Base-by-base conservation (phyloP, 1,140 invertebrate species). In the Drosophila bipectinata region DNA sequence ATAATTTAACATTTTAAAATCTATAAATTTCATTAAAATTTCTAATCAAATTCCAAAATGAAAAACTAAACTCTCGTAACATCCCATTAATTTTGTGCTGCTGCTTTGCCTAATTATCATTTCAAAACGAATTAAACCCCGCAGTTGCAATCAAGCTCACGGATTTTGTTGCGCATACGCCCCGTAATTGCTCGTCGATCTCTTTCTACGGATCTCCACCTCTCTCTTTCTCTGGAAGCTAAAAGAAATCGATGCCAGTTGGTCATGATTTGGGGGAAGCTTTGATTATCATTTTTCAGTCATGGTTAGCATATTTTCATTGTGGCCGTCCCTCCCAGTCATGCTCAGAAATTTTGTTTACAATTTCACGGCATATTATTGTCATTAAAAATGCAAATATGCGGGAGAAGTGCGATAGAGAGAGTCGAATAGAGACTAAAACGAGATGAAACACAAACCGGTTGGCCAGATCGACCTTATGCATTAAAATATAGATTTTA, bases 371-470 rank as follows among this genome's bases (percentile, higher is more conserved):
- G 82, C 79, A 57, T 64, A 85, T 85, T 75, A 71, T 74, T 71
- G 64, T 82, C 78, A 81, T 87, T 87, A 87, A 73, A 80, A 88
- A 87, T 87, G 75, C 82, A 87, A 85, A 87, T 87, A 68, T 72
- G 51, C 63, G 48, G 47, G 54, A 78, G 66, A 66, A 62, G 57
- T 51, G 9, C 30, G 6, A 75, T n/a, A 34, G 61, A 49, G 56
- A 62, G 68, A 75, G 72, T 41, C 15, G 10, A 41, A 72, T 30
- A 45, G 48, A 58, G 48, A 49, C 21, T 14, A 18, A 10, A 15
- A 21, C 41, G 37, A 55, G 28, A 44, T 28, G 12, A 41, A 87
- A 37, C 10, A 12, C 10, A 37, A 87, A 85, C 83, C 79, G 83
- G 81, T 87, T 66, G 10, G 12, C 12, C 32, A 32, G 47, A 60